Evolutionary conservation across 2,113 vertebrate genomes (phyloP), one percentile per base, ranked within the genome.

Genomic region (Lota lota): DNA sequence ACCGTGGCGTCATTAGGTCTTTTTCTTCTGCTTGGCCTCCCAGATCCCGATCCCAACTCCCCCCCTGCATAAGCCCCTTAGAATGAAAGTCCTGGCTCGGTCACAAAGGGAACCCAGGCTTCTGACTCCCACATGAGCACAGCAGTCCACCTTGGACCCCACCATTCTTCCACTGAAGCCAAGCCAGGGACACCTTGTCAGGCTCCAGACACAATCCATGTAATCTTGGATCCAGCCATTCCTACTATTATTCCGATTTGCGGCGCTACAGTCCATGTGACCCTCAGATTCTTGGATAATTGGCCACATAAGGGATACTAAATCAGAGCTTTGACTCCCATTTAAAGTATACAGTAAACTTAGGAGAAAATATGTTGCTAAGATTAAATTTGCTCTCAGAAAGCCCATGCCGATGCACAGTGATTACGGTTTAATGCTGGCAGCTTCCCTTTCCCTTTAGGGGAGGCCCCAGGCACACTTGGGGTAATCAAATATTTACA

Each of bases 401-500:
- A 70, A 70, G 11, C 64, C 60, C 53, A 57, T 63, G 71, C 6
- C 36, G 58, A 40, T 22, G 73, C 17, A 40, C 53, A 21, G 6
- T 19, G 1, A 83, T 77, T 5, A 66, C 76, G 73, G 64, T 84
- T 85, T 87, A 60, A 86, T 79, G 63, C 19, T 61, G 22, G 64
- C 74, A 66, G 60, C 54, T 65, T n/a, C 33, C 59, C 67, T 70
- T 70, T 68, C 50, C 47, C 66, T 57, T 67, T 73, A 79, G 69
- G 74, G 83, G 40, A 60, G 72, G 75, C 74, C 87, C 75, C 33
- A 56, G 21, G 73, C 69, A 77, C 68, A 64, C 65, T 82, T 68
- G 24, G 67, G 47, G 18, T 76, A 85, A 85, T 83, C 70, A 76
- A 88, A 85, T 78, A 77, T 81, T 79, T 80, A 83, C 64, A 73